Base-by-base conservation (phyloP, 2,113 vertebrate genomes). In the Elephas maximus region DNA sequence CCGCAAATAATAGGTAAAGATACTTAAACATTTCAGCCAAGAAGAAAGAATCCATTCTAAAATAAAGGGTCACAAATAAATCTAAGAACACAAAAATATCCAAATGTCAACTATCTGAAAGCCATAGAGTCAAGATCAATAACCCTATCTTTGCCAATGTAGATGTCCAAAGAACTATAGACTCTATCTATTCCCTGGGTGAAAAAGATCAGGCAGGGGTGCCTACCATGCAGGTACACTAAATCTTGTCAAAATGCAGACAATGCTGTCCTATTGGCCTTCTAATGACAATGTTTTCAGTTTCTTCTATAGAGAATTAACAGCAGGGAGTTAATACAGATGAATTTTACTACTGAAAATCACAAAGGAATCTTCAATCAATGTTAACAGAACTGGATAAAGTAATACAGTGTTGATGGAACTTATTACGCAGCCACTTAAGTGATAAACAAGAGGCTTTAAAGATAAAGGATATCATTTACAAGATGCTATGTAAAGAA, bases 11-110 rank as follows among this genome's bases (percentile, higher is more conserved):
- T 96, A 99, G 98, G 97, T 99, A 99, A 88, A 99, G 99, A 92
- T 99, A 99, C 95, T 99, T 99, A 98, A 99, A 99, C 99, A 99
- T 99, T 98, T 99, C 99, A 0, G 99, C 99, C 83, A 99, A 98
- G 98, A 99, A 99, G 98, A 99, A 99, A 0, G 99, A 99, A 97
- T 99, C 99, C 99, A 99, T 99, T 96, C 99, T 99, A 96, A 95
- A 96, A 93, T 60, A 83, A 94, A 96, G 91, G 93, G 74, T 90
- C 65, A 97, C 18, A 97, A 73, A 53, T 67, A 97, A 83, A 80
- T 92, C 45, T 78, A 82, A 95, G 80, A 88, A 96, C 65, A 78
- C 77, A 91, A 87, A 95, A 93, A 86, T n/a, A 93, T 33, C 37
- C 82, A 77, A 79, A 51, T 77, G 73, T 44, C 65, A 95, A 87